Evolutionary conservation across 2,113 vertebrate genomes (phyloP), one percentile per base, ranked within the genome.

Genomic region (Merops nubicus): DNA sequence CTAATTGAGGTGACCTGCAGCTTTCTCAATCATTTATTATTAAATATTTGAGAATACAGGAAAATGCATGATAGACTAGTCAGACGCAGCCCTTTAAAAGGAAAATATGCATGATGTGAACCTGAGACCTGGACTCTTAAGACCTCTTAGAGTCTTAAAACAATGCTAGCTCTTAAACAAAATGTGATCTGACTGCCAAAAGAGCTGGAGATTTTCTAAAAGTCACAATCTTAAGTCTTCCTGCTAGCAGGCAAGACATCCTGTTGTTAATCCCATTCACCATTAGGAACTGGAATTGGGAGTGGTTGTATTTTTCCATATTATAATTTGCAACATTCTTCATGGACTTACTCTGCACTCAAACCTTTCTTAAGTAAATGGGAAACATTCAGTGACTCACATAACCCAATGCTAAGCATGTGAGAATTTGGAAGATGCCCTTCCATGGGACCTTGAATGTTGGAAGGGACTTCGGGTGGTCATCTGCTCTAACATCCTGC

Each of bases 11-110:
- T 91, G 88, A 85, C 40, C 85, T 82, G 69, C 91, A 91, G 83
- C 43, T 95, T 97, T 83, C 28, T 96, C 77, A 45, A 50, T 96
- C 68, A 94, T 93, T 96, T 95, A 95, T 97, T 96, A 97, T 94
- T 97, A 91, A 97, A 96, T 93, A 91, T 87, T 89, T 92, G 85
- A 97, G 38, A 96, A 93, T 21, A 65, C 16, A 67, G 53, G 12
- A 76, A 75, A 91, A 79, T n/a, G 6, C 29, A 48, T 31, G 17
- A 88, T 50, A 12, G 7, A 33, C 43, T 91, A 56, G 83, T 64
- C 63, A 60, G 48, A 72, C 73, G 73, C 12, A 89, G 13, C 3
- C 20, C 28, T 84, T 95, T 53, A 75, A 75, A 79, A 62, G 36
- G 3, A 88, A 93, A 81, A 69, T 51, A 65, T 11, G 18, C n/a